phyloP scores from a whole-genome alignment of 2,797 vertebrate genomes.

The Emys orbicularis region DNA sequence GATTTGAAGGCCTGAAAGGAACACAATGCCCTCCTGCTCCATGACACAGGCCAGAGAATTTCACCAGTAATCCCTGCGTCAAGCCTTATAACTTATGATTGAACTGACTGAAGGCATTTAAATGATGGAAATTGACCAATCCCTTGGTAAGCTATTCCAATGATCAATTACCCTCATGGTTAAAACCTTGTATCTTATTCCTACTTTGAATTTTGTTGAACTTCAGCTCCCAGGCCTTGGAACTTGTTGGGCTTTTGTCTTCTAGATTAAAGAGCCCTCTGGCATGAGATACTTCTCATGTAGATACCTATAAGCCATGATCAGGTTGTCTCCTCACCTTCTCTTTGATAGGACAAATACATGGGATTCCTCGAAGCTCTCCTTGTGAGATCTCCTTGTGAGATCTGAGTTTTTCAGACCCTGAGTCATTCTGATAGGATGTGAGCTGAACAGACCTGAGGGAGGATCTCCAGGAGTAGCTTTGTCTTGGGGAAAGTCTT shows the following conservation, averaged over 20 bases:
- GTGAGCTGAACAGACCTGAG: background rate
- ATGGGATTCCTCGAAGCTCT: conserved; percentile 33
- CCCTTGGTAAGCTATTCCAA: background rate
- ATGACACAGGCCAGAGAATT: background rate
- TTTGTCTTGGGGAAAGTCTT: conserved; percentile 32
- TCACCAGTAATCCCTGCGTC: background rate
- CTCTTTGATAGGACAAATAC: conserved; percentile 48
- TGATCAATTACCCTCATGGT: background rate
- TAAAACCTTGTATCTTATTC: background rate
- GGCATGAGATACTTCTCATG: background rate
- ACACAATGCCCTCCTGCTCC: background rate
- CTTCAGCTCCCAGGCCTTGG: background rate
- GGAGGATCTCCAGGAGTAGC: conserved; percentile 31
- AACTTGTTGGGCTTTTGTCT: background rate
- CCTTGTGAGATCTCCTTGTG: conserved; percentile 8
- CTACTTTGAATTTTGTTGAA: background rate
- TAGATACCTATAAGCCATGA: background rate
- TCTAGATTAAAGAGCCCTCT: background rate
- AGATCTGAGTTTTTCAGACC: conserved; percentile 35
- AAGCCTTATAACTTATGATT: background rate
- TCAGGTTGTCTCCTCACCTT: conserved; percentile 24
- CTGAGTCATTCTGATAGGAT: conserved; percentile 40
- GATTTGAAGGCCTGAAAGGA: background rate
- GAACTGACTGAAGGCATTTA: background rate
- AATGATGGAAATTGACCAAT: background rate